Percentiles rank a stretch among this genome's conserved stretches.
Conservation (phyloP, 2,797 vertebrate genomes). For the Cirrhinus molitorella region DNA sequence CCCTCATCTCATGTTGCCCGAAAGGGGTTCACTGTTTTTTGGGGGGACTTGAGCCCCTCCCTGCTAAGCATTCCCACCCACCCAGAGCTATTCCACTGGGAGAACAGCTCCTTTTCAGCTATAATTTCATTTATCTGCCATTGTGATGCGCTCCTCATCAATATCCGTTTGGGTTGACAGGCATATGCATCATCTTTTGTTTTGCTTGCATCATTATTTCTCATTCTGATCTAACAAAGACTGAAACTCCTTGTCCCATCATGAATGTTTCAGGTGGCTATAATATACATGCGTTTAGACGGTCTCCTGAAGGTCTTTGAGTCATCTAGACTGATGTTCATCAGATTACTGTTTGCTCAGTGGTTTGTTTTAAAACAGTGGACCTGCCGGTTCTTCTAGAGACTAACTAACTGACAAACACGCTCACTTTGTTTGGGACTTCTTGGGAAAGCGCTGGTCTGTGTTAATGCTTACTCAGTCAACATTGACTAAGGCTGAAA, state of each 20-base stretch:
- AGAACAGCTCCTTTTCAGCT: background rate
- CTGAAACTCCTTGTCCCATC: slow-evolving; percentile 28
- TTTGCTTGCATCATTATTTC: slow-evolving; percentile 4
- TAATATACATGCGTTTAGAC: background rate
- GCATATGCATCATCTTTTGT: slow-evolving; percentile 27
- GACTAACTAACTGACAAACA: slow-evolving; percentile 25
- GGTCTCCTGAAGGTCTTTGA: background rate
- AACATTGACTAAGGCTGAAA: background rate
- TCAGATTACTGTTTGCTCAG: slow-evolving; percentile 51
- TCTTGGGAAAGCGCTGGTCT: slow-evolving; percentile 21
- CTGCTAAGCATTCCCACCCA: slow-evolving; percentile 24
- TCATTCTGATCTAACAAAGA: slow-evolving; percentile 34
- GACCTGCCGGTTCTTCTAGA: slow-evolving; percentile 48
- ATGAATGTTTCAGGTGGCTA: background rate
- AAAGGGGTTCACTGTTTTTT: slow-evolving; percentile 50
- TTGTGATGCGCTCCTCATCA: slow-evolving; percentile 11
- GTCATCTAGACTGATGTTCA: background rate
- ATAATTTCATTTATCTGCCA: slow-evolving; percentile 6
- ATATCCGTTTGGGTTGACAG: background rate
- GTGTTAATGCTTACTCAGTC: slow-evolving; percentile 12
- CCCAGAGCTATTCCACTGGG: background rate
- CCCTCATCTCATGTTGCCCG: slow-evolving; percentile 42
- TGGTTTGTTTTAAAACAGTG: slow-evolving; percentile 45
- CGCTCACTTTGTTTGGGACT: slow-evolving; percentile 4
- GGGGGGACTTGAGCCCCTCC: slow-evolving; percentile 54